Evolutionary conservation across 1,140 invertebrate species (phyloP).

Genomic region (Drosophila virilis): DNA sequence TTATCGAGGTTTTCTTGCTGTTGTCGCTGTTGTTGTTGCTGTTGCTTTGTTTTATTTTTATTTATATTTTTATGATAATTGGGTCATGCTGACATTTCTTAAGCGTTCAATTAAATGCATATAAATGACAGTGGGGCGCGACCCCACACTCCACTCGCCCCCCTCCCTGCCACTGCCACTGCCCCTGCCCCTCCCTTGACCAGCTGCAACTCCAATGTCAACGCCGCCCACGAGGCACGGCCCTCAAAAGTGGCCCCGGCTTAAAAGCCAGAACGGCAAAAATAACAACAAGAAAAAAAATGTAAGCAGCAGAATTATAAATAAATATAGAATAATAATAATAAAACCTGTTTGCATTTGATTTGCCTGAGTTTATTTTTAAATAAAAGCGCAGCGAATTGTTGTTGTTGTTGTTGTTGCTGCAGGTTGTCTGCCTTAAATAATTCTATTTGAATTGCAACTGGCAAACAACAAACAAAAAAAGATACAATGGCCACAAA

Average conservation of each 20-base stretch:
- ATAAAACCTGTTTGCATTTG: constrained; percentile 69
- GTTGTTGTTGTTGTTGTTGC: constrained; percentile 15
- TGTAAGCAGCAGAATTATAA: background rate
- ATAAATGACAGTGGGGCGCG: constrained; percentile 39
- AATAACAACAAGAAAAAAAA: background rate
- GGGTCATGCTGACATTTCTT: constrained; percentile 59
- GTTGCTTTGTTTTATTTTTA: constrained; percentile 10
- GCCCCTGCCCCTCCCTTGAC: background rate
- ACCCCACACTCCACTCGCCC: background rate
- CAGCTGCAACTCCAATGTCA: background rate
- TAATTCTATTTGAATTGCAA: constrained; percentile 72
- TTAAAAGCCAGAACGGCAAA: constrained; percentile 41
- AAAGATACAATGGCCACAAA: constrained; percentile 32
- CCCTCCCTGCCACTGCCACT: background rate
- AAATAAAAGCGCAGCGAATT: constrained; percentile 36
- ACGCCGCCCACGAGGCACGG: background rate
- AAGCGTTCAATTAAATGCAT: constrained; percentile 48
- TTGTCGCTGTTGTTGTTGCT: constrained; percentile 22
- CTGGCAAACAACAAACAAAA: constrained; percentile 48
- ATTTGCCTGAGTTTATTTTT: constrained; percentile 59
- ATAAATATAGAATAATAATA: background rate
- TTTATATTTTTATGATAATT: constrained; percentile 46
- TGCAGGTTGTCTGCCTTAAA: constrained; percentile 57
- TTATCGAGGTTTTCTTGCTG: constrained; percentile 14
- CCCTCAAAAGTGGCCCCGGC: constrained; percentile 25